Conservation (phyloP, 2,888 invertebrate genomes). For the Scaptomyza tumidula region DNA sequence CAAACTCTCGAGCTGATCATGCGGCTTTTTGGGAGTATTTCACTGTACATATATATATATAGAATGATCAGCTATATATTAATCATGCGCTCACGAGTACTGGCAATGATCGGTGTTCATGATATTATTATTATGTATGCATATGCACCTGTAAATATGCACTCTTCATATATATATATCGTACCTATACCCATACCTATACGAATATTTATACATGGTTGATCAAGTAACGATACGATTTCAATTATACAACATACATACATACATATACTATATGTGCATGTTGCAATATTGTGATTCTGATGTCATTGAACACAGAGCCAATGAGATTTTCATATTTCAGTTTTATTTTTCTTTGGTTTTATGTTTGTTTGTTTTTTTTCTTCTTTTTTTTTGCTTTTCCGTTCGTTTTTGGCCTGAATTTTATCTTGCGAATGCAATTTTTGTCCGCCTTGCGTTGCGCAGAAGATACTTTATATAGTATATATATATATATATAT, state of each 20-base stretch:
- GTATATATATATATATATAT: neutral
- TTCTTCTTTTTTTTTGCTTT: slow-evolving; percentile 28
- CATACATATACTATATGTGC: slow-evolving; percentile 14
- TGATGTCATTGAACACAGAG: slow-evolving; percentile 59
- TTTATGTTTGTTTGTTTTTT: neutral
- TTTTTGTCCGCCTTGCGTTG: slow-evolving; percentile 60
- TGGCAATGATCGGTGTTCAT: slow-evolving; percentile 31
- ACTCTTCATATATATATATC: slow-evolving; percentile 31
- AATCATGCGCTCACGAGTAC: slow-evolving; percentile 27
- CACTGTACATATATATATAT: neutral
- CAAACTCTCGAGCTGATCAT: slow-evolving; percentile 10
- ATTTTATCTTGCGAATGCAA: slow-evolving; percentile 74
- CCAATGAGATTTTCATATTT: slow-evolving; percentile 35
- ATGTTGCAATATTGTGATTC: slow-evolving; percentile 53
- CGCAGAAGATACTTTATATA: slow-evolving; percentile 44
- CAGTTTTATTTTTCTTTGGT: slow-evolving; percentile 18
- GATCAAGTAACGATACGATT: slow-evolving; percentile 48
- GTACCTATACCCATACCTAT: neutral
- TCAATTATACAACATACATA: slow-evolving; percentile 22
- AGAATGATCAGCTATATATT: slow-evolving; percentile 21
- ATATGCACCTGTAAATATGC: slow-evolving; percentile 36
- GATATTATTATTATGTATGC: slow-evolving; percentile 13
- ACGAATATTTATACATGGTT: neutral
- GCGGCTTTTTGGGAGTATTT: slow-evolving; percentile 1
- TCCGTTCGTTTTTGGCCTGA: slow-evolving; percentile 68